Evolutionary conservation across 37 sponge, comb jelly and placozoan species (phyloP).

Genomic region (Geodia barretti): DNA sequence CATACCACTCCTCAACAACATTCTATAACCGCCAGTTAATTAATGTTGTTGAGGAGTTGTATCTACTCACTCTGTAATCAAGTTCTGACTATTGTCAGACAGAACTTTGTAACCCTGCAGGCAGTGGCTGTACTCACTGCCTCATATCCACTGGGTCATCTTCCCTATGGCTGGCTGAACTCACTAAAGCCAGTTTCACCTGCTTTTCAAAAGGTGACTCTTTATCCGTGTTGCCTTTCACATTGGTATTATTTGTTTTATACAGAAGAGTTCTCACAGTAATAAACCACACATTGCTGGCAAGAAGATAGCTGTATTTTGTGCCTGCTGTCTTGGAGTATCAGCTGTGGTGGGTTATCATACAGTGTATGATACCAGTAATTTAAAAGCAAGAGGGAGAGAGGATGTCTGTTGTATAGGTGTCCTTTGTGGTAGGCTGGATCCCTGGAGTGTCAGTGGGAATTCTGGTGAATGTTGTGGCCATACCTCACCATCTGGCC

Average conservation of each 20-base stretch:
- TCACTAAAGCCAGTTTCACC: constrained; percentile 49
- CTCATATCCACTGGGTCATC: constrained; percentile 60
- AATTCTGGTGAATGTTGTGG: constrained; percentile 31
- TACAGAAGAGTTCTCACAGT: background rate
- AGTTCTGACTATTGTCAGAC: background rate
- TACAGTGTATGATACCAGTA: background rate
- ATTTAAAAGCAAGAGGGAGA: no score
- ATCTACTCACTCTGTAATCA: background rate
- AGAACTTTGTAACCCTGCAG: no score
- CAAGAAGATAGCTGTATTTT: constrained; percentile 30
- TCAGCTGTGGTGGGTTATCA: constrained; percentile 18
- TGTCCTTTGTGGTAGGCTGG: constrained; percentile 57
- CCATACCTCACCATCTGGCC: constrained; percentile 48
- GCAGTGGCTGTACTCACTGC: constrained; percentile 62
- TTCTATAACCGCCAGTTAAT: no score
- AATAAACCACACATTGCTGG: constrained; percentile 7
- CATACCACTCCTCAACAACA: no score
- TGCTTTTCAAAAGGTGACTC: constrained; percentile 49
- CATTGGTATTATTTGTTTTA: background rate
- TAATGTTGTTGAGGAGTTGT: no score
- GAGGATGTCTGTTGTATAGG: no score
- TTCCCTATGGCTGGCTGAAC: constrained; percentile 71
- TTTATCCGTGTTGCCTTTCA: background rate
- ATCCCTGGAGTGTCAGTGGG: constrained; percentile 49
- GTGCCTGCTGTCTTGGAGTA: background rate